These are phyloP conservation scores for Sardinella longiceps DNA, from an alignment of 2,797 vertebrate genomes.

Conservation along the genomic window DNA sequence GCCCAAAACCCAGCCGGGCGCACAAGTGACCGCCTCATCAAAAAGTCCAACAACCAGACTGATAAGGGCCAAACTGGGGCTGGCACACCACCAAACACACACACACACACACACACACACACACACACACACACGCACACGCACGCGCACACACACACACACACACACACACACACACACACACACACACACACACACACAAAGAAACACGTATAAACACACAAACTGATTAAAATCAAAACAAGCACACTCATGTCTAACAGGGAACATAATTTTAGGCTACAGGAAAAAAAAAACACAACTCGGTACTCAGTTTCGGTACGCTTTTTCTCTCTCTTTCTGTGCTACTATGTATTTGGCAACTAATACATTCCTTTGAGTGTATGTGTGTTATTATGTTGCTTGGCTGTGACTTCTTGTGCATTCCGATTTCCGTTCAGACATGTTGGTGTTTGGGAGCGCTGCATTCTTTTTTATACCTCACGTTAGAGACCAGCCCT, in stretches of 20 bases:
- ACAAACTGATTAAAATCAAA: not conserved
- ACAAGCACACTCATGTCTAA: not conserved
- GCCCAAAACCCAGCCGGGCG: not conserved
- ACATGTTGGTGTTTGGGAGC: not conserved
- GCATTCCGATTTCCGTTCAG: constrained; percentile 1
- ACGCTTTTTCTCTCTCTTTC: not conserved
- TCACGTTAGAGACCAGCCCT: not conserved
- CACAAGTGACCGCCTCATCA: not conserved
- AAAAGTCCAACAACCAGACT: constrained; percentile 2
- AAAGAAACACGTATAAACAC: not conserved
- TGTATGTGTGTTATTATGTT: constrained; percentile 6
- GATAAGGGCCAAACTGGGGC: not conserved
- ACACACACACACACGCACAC: not conserved
- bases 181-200: too few relatives aligned
- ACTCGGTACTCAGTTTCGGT: too few relatives aligned
- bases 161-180: not conserved
- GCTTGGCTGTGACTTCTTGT: not conserved
- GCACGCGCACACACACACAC: not conserved
- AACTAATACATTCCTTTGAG: not conserved
- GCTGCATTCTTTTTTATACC: not conserved
- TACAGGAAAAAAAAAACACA: too few relatives aligned
- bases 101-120: not conserved
- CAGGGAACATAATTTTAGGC: too few relatives aligned
- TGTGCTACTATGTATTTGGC: not conserved
- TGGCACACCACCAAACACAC: not conserved